Conservation (phyloP, 2,113 vertebrate genomes). For the Oryzias woworae region DNA sequence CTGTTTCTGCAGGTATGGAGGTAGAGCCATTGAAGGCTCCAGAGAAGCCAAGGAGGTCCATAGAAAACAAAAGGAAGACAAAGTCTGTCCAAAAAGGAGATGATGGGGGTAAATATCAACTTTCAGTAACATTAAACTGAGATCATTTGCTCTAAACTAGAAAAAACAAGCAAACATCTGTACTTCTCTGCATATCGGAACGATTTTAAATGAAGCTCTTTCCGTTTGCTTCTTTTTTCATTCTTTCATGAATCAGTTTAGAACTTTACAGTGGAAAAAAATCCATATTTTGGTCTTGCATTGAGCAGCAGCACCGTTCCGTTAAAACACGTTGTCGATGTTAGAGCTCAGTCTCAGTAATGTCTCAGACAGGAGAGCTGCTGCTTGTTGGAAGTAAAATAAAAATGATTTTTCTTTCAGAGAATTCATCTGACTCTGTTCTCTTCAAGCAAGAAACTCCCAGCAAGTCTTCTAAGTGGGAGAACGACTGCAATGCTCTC, state of each 20-base stretch:
- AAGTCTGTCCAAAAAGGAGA: slow-evolving; percentile 5
- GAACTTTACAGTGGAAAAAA: too few relatives aligned
- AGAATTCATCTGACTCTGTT: slow-evolving; percentile 8
- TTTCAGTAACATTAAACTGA: background rate
- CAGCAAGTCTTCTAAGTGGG: slow-evolving; percentile 1
- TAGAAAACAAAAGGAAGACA: background rate
- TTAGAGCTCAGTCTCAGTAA: too few relatives aligned
- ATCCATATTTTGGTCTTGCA: too few relatives aligned
- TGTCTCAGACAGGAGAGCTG: too few relatives aligned
- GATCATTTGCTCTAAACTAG: background rate
- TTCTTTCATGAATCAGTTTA: too few relatives aligned
- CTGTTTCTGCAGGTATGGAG: slow-evolving; percentile 32
- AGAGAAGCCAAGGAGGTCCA: background rate
- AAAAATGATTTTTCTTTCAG: slow-evolving; percentile 21
- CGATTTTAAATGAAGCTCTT: too few relatives aligned
- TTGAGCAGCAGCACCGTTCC: too few relatives aligned
- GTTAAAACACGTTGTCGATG: too few relatives aligned
- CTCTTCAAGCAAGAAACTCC: slow-evolving; percentile 13
- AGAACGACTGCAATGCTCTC: slow-evolving; percentile 7
- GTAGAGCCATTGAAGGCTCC: slow-evolving; percentile 10
- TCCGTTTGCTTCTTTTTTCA: too few relatives aligned
- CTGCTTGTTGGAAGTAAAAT: too few relatives aligned
- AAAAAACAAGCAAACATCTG: background rate
- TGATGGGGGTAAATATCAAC: background rate
- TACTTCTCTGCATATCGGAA: too few relatives aligned